Conservation (phyloP, 2,113 vertebrate species). For the Stictonetta naevosa region DNA sequence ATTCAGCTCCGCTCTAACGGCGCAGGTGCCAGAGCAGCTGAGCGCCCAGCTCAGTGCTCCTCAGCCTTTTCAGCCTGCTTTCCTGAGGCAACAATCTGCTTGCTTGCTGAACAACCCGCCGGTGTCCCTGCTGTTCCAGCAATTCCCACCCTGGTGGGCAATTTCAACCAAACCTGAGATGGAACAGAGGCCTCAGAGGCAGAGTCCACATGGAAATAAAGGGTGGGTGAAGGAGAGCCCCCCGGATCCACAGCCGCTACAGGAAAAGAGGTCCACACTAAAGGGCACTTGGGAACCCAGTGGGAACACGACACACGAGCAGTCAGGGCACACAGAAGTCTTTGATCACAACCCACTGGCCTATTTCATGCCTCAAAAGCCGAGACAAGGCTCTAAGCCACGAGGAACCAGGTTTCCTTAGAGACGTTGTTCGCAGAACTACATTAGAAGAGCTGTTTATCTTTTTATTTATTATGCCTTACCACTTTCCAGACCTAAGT, state of each 20-base stretch:
- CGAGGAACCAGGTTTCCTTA: neutral
- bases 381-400: neutral
- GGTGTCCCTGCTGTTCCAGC: neutral
- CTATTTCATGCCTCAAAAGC: neutral
- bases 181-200: neutral
- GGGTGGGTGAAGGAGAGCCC: too few relatives aligned
- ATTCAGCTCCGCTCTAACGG: neutral
- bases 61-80: neutral
- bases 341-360: neutral
- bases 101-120: neutral
- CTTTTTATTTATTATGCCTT: neutral
- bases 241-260: too few relatives aligned
- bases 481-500: neutral
- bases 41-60: neutral
- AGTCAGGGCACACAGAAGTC: neutral
- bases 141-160: neutral
- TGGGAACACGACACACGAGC: rapidly evolving
- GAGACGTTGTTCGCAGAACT: neutral
- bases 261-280: neutral
- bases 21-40: neutral
- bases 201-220: rapidly evolving
- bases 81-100: neutral
- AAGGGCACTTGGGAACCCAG: rapidly evolving
- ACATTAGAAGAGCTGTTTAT: neutral
- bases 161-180: neutral